Base-by-base conservation (phyloP, 2,113 vertebrate species). In the Catharus minimus region DNA sequence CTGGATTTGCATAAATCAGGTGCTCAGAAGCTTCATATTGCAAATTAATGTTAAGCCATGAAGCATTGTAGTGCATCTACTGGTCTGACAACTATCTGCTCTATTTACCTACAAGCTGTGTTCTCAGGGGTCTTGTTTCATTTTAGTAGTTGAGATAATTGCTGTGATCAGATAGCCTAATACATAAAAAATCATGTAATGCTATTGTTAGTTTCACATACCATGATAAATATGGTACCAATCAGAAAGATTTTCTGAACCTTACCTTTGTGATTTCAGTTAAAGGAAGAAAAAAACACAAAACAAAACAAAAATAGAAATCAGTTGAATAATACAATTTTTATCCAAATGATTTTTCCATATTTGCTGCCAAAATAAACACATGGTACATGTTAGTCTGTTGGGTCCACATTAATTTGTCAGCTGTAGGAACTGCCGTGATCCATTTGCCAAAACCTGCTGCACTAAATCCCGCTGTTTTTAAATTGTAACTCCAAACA, bases 261-360 rank as follows among this genome's bases (percentile, higher is more conserved):
- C 62, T 72, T 97, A 98, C 95, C 97, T 98, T 97, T 97, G 67
- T 90, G 93, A 97, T 95, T 95, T 88, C 93, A 92, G 95, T 96
- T 96, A 97, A 94, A 92, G 39, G 24, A 93, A 85, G 30, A 26
- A 16, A 60, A 82, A 84, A 83, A 80, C 65, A 89, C n/a, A 47
- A 96, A 97, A 95, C 56, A 97, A 94, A 95, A 46, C 39, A 82
- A 67, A 57, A 95, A 96, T 87, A 94, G 46, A 97, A 97, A 97
- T 97, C 66, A 68, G 87, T 97, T 97, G 87, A 97, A 97, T 96
- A 97, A 96, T 95, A 95, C 84, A 91, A 82, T 93, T 96, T 97
- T 97, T 95, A 78, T 97, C 90, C 89, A 98, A 97, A 98, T 97
- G 89, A 97, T 97, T 98, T 98, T 98, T 98, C 98, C 97, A 96